A percentile compares a stretch with the other conserved stretches of the same genome.
phyloP scores from a whole-genome alignment of 2,113 vertebrate genomes.

The Pseudopodoces humilis region DNA sequence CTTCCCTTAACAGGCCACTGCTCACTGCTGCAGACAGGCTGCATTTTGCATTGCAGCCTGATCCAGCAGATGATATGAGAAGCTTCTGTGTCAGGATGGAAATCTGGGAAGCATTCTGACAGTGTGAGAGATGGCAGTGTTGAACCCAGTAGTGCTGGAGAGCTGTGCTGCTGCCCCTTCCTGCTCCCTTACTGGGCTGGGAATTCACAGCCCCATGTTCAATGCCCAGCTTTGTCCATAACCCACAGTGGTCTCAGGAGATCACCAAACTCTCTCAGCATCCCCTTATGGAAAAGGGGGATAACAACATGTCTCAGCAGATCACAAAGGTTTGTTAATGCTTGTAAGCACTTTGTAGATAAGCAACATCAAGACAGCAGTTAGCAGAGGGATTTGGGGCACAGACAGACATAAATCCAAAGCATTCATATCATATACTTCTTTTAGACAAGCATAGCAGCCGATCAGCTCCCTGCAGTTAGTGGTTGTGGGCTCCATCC shows the following conservation, averaged over 20 bases:
- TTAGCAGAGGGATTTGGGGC: constrained; percentile 37
- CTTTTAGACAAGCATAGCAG: not conserved
- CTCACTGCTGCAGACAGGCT: not conserved
- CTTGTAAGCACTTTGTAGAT: constrained; percentile 40
- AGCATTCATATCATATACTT: not conserved
- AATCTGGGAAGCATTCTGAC: not conserved
- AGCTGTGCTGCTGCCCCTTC: not conserved
- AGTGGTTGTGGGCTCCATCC: constrained; percentile 21
- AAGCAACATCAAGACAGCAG: constrained; percentile 43
- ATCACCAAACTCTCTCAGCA: not conserved
- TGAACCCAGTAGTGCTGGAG: not conserved
- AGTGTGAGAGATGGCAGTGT: not conserved
- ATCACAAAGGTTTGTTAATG: not conserved
- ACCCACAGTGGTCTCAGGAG: not conserved
- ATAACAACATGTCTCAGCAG: not conserved
- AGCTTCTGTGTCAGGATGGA: not conserved
- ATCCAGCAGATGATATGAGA: not conserved
- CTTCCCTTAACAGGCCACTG: not conserved
- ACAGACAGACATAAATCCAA: constrained; percentile 26
- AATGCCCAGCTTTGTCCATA: not conserved
- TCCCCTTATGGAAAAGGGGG: not conserved
- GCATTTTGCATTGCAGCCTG: not conserved
- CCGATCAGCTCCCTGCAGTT: constrained; percentile 20
- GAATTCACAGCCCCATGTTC: not conserved
- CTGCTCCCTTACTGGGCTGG: not conserved